phyloP scores from a whole-genome alignment of 2,797 vertebrate genomes.

The Fratercula arctica region DNA sequence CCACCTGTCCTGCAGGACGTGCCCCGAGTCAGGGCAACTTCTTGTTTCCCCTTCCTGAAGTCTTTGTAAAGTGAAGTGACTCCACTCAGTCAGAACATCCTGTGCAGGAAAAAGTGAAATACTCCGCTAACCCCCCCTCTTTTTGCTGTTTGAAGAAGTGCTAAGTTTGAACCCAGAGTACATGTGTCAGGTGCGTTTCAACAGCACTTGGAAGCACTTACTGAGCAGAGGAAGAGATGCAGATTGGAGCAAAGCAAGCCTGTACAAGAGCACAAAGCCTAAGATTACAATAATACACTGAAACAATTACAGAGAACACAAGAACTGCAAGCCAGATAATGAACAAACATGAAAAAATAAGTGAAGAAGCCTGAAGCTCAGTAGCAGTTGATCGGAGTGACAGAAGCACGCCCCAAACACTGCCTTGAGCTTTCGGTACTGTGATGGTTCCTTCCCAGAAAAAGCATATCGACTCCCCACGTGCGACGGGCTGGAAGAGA shows the following conservation, averaged over 20 bases:
- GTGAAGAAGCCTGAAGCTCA: background rate
- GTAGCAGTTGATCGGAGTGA: background rate
- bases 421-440: background rate
- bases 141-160: background rate
- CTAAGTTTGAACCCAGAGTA: background rate
- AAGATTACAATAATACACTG: background rate
- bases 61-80: background rate
- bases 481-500: background rate
- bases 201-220: background rate
- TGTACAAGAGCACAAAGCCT: background rate
- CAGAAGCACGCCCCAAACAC: fast-evolving
- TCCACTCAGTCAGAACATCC: background rate
- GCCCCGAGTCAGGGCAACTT: background rate
- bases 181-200: background rate
- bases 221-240: background rate
- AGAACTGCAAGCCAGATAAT: background rate
- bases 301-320: background rate
- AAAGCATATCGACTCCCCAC: background rate
- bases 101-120: background rate
- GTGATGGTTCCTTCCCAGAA: background rate
- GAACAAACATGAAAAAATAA: background rate
- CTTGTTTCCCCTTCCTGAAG: background rate
- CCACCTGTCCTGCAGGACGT: background rate
- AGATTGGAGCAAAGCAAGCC: background rate
- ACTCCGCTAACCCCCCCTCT: background rate